A percentile compares a stretch with the other conserved stretches of the same genome.
Conservation (phyloP, 1,140 invertebrate species). For the Antheraea mylitta region DNA sequence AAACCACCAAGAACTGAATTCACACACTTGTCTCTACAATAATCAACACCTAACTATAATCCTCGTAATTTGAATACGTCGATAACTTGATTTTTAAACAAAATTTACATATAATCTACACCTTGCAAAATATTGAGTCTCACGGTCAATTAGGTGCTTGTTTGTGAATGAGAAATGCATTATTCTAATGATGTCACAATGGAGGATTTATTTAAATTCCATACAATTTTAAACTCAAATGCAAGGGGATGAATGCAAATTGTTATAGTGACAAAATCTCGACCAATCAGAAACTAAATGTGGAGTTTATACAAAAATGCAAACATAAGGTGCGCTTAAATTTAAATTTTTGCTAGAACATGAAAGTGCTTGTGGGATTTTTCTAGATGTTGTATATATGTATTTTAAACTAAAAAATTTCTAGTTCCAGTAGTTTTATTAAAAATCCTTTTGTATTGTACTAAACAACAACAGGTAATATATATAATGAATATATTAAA, state of each 20-base stretch:
- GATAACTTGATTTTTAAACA: constrained; percentile 41
- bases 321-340: constrained; percentile 17
- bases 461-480: no score
- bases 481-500: no score
- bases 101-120: constrained; percentile 35
- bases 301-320: constrained; percentile 66
- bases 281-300: constrained; percentile 55
- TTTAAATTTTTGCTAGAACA: background rate
- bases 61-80: constrained; percentile 57
- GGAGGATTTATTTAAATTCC: constrained; percentile 65
- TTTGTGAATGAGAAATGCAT: constrained; percentile 38
- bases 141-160: constrained; percentile 51
- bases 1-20: constrained; percentile 43
- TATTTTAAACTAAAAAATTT: no score
- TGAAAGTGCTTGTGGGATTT: no score
- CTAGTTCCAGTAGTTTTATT: no score
- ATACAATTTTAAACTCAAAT: constrained; percentile 26
- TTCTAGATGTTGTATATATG: no score
- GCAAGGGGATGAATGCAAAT: constrained; percentile 50
- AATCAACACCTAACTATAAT: constrained; percentile 25
- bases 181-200: constrained; percentile 48
- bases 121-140: constrained; percentile 27
- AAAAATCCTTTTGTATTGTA: no score
- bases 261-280: constrained; percentile 21
- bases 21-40: constrained; percentile 52